Evolutionary conservation across 2,113 vertebrate species (phyloP), one percentile per base, ranked within the genome.

Genomic region (Ceyx melanurus): DNA sequence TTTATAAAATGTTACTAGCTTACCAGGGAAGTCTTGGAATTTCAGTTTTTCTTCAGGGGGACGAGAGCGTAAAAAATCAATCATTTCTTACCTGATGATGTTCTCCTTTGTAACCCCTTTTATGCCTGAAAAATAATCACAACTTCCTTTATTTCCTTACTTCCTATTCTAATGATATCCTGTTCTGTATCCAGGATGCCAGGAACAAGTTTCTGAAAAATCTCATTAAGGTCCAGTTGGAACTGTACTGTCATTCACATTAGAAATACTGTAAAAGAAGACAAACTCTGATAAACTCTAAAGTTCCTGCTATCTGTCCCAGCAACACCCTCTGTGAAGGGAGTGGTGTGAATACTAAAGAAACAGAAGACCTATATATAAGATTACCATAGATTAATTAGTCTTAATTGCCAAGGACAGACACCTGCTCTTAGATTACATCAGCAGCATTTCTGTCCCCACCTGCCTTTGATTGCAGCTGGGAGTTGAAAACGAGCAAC

Each of bases 381-480:
- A 64, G 14, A 48, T 64, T 40, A 60, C 60, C 13, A 75, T 5
- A 70, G 28, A 42, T 51, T 1, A 79, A 35, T 60, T 31, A 70
- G 53, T 2, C 11, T 60, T 68, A 15, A 35, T 79, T 58, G 53
- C 7, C 15, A 74, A 68, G 37, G 37, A 42, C 15, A 35, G 18
- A n/a, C 15, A 22, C 7, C 10, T 53, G 11, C 11, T 60, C 20
- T 65, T 75, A 29, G 17, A 28, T 40, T 13, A 40, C 26, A 42
- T 23, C 54, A 62, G 4, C 46, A n/a, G 5, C 20, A 15, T 6
- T 78, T 77, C 35, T 19, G 10, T 40, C 8, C 17, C 20, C 35
- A 5, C 10, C 42, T 48, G 13, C 12, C 11, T 64, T 15, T 78
- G 22, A 8, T 29, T 77, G 17, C 11, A 0, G 0, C 12, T 4